Evolutionary conservation across 2,888 invertebrate species (phyloP), one percentile per base, ranked within the genome.

Genomic region (Dryocosmus kuriphilus): DNA sequence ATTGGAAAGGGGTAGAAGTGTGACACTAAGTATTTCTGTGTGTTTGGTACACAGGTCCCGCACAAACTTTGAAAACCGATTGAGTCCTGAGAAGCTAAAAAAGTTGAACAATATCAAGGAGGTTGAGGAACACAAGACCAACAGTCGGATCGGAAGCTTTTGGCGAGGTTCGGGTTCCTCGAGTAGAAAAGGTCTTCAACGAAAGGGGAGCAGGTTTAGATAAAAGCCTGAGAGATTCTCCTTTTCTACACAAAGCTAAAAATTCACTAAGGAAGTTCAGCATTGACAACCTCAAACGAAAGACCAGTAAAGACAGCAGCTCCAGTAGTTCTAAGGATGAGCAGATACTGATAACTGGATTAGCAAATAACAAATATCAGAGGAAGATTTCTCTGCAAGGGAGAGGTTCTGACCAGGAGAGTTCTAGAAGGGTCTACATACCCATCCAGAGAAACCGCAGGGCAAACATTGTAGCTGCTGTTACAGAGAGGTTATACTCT

Each of bases 391-490:
- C 88, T 0, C 61, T 86, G 38, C 32, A 62, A 27, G 61, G 32
- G 7, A 30, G 61, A 62, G 9, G 11, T 38, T 67, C 46, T 67
- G 86, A 88, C 1, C 85, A 85, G 24, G 89, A 89, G 24, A 46
- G 81, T 5, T 75, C 82, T 0, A 61, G 79, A 2, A 85, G 85
- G 27, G 57, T 82, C 27, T 87, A 89, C 75, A 88, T 88, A 19
- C 85, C 86, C 5, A 89, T 90, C 32, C 89, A 89, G 74, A 85
- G 88, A 35, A 86, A 92, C 61, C 94, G 94, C 87, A 92, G 95
- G 86, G 94, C 95, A 27, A 94, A 95, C 90, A 95, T 95, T 74
- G 95, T 95, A 3, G 95, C 95, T 5, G 95, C 95, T 0, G 95
- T 95, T 3, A 95, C 95, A 3, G 94, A 94, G 84, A 92, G 95